Percentiles rank a stretch among this genome's conserved stretches.
phyloP scores from a whole-genome alignment of 35 echinoderm and acorn worm genomes.

The Eucidaris tribuloides region DNA sequence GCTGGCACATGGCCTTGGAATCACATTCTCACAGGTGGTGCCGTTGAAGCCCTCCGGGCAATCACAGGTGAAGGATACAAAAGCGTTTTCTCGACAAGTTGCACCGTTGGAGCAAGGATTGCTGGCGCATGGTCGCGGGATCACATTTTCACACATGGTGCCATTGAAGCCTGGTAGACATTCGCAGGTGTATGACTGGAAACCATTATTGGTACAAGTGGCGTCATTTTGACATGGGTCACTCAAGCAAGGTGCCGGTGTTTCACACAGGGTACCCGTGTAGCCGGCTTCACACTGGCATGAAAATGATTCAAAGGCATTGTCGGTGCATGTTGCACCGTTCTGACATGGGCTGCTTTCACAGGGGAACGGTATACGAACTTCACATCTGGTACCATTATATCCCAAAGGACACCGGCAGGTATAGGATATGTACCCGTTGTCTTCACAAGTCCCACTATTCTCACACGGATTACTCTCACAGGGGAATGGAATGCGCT shows the following conservation, averaged over 20 bases:
- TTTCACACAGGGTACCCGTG: slow-evolving; percentile 47
- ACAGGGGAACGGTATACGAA: slow-evolving; percentile 42
- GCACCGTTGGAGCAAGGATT: slow-evolving; percentile 71
- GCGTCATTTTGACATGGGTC: slow-evolving; percentile 16
- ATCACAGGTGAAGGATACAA: slow-evolving; percentile 17
- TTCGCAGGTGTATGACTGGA: slow-evolving; percentile 42
- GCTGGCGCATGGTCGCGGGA: slow-evolving; percentile 42
- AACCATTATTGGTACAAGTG: slow-evolving; percentile 6
- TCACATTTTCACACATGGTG: slow-evolving; percentile 16
- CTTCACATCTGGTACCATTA: slow-evolving; percentile 38
- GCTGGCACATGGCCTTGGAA: slow-evolving; percentile 59
- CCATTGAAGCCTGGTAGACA: slow-evolving; percentile 51
- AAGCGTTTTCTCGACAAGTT: slow-evolving; percentile 25
- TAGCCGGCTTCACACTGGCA: slow-evolving; percentile 47
- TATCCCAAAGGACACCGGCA: slow-evolving; percentile 43
- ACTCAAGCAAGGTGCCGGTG: slow-evolving; percentile 22
- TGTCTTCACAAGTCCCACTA: slow-evolving; percentile 19
- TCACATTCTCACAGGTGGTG: slow-evolving; percentile 2
- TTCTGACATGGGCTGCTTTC: slow-evolving; percentile 48
- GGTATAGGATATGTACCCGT: not conserved
- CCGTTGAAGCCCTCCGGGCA: slow-evolving; percentile 21
- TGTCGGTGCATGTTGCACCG: slow-evolving; percentile 28
- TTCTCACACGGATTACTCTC: slow-evolving; percentile 69
- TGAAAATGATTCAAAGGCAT: slow-evolving; percentile 8
- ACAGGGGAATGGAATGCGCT: slow-evolving; percentile 23